Conservation (phyloP, 1,140 invertebrate species). For the Druon quercuslanigerum region DNA sequence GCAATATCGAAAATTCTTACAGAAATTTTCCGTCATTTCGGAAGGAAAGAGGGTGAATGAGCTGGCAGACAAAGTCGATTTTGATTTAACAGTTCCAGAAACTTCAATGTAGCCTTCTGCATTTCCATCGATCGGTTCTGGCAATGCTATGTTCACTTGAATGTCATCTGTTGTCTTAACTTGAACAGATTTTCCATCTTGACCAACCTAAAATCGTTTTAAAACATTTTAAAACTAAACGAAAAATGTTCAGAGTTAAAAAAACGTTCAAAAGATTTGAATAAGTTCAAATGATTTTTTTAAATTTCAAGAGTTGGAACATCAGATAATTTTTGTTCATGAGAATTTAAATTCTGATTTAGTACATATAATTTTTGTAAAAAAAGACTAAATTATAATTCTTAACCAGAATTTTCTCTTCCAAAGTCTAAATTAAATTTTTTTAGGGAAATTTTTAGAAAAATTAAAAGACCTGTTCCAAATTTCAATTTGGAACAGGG, state of each 20-base stretch:
- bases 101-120: constrained; percentile 64
- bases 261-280: background rate
- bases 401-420: too few relatives aligned
- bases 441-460: too few relatives aligned
- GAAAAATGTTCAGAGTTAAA: constrained; percentile 10
- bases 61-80: constrained; percentile 59
- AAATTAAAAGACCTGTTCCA: too few relatives aligned
- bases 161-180: constrained; percentile 62
- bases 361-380: too few relatives aligned
- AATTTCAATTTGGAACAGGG: too few relatives aligned
- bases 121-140: constrained; percentile 55
- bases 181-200: constrained; percentile 61
- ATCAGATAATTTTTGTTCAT: too few relatives aligned
- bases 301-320: too few relatives aligned
- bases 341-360: too few relatives aligned
- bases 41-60: constrained; percentile 55
- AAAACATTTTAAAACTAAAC: background rate
- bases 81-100: constrained; percentile 62
- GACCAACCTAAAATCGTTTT: constrained; percentile 52
- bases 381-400: too few relatives aligned
- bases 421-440: too few relatives aligned
- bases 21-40: constrained; percentile 57
- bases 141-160: constrained; percentile 60
- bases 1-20: constrained; percentile 47
- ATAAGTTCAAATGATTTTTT: too few relatives aligned